These are phyloP conservation scores for Micromys minutus DNA, from an alignment of 2,113 vertebrate genomes.

Conservation along the genomic window DNA sequence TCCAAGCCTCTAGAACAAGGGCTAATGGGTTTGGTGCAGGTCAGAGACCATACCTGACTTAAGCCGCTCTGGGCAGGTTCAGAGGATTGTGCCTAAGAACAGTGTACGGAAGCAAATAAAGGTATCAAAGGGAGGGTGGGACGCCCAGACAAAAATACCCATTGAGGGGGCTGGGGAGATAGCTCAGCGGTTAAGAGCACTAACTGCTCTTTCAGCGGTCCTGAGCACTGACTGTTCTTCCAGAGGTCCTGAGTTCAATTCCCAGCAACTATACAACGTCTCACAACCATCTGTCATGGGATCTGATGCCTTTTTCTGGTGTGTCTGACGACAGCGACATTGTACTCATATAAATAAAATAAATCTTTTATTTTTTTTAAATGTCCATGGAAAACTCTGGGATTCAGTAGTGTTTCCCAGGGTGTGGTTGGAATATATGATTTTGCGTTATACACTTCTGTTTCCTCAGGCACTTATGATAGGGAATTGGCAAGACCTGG, in stretches of 20 bases:
- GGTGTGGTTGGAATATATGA: not conserved
- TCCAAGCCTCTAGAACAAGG: not conserved
- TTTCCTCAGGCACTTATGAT: not conserved
- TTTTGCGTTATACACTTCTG: not conserved
- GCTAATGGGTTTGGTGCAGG: rapidly evolving
- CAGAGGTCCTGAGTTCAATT: no score
- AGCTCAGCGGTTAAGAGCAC: no score
- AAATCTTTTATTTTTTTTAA: no score
- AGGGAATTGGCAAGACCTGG: not conserved
- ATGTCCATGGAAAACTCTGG: no score
- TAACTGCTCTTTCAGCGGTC: no score
- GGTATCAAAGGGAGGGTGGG: not conserved
- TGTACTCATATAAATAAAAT: no score
- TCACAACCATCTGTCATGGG: no score
- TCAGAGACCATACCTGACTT: not conserved
- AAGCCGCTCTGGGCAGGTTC: not conserved
- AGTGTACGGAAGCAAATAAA: not conserved
- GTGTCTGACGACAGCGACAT: no score
- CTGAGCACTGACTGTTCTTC: no score
- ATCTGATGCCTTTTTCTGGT: no score
- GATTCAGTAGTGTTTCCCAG: not conserved
- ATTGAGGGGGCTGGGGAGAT: no score
- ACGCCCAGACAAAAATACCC: not conserved
- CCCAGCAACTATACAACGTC: no score
- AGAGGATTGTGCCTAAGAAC: not conserved